Evolutionary conservation across 2,113 vertebrate species (phyloP).

Genomic region (Menura novaehollandiae): DNA sequence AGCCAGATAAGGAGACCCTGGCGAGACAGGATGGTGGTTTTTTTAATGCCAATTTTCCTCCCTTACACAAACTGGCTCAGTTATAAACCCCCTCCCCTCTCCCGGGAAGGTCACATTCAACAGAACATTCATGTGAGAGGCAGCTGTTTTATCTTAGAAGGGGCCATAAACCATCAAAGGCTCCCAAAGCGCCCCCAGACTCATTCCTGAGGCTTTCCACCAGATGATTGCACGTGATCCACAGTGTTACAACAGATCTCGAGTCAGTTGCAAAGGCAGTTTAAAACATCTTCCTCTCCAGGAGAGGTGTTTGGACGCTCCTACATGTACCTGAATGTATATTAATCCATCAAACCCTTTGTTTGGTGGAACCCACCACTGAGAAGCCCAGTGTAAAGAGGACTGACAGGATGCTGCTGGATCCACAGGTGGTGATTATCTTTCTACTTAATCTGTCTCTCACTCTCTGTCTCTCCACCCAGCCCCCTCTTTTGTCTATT

Average conservation of each 20-base stretch:
- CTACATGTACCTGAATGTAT: fast-evolving
- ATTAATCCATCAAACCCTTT: neutral
- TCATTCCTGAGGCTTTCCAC: too few relatives aligned
- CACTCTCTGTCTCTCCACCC: neutral
- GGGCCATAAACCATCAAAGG: too few relatives aligned
- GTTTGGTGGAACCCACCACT: neutral
- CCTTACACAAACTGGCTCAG: too few relatives aligned
- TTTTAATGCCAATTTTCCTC: too few relatives aligned
- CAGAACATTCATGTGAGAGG: too few relatives aligned
- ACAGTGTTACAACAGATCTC: neutral
- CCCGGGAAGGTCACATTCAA: too few relatives aligned
- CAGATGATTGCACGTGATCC: too few relatives aligned
- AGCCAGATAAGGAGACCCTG: too few relatives aligned
- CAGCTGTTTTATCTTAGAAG: too few relatives aligned
- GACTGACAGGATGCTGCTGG: neutral
- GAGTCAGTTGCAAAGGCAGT: neutral
- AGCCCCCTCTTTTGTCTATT: fast-evolving
- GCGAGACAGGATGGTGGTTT: too few relatives aligned
- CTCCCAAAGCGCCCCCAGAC: too few relatives aligned
- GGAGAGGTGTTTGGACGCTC: neutral
- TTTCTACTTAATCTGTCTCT: neutral
- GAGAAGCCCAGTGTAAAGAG: neutral
- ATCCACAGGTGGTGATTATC: neutral
- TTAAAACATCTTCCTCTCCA: neutral
- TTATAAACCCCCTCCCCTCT: too few relatives aligned